Base-by-base conservation (phyloP, 2,888 invertebrate genomes). In the Diarsia mendica region DNA sequence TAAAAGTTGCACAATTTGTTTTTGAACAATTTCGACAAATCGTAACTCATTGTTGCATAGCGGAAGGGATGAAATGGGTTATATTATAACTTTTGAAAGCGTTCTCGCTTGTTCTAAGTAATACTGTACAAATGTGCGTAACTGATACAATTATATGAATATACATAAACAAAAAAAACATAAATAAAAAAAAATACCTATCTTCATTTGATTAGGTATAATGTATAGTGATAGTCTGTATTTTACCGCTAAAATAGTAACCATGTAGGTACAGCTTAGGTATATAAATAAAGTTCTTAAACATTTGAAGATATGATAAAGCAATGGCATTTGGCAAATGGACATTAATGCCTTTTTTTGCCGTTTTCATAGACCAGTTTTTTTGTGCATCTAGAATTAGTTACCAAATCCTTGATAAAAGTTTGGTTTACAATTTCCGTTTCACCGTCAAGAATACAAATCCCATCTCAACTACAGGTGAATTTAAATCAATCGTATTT, bases 401-500 rank as follows among this genome's bases (percentile, higher is more conserved):
- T 1, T 58, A 8, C 4, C 28, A 2, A 28, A 28, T 28, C 15
- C 15, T 28, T 28, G 23, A 6, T 58, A 60, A 33, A 60, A 33
- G 1, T 9, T 58, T 58, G 1, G 9, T 28, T 58, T 28, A 28
- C 18, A 3, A 58, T 18, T 28, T 61, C 11, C 8, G 6, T 61
- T 44, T 13, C 11, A 1, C n/a, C n/a, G n/a, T n/a, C n/a, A n/a
- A 46, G 0, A 23, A 75, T 20, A 11, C 8, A 48, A 75, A 63
- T 4, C 23, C 8, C 2, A 11, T 20, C 51, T 63, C 18, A 81
- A 28, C 53, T 28, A 53, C 10, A 48, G 51, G 49, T 64, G 18
- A 23, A 39, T 49, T 65, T 71, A 44, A 76, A 39, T 58, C 51
- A 13, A 46, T 61, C 2, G 13, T 71, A 44, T 67, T 72, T 60